These are phyloP conservation scores for Fistularia tabacaria DNA, from an alignment of 2,797 vertebrate genomes.

Conservation along the genomic window DNA sequence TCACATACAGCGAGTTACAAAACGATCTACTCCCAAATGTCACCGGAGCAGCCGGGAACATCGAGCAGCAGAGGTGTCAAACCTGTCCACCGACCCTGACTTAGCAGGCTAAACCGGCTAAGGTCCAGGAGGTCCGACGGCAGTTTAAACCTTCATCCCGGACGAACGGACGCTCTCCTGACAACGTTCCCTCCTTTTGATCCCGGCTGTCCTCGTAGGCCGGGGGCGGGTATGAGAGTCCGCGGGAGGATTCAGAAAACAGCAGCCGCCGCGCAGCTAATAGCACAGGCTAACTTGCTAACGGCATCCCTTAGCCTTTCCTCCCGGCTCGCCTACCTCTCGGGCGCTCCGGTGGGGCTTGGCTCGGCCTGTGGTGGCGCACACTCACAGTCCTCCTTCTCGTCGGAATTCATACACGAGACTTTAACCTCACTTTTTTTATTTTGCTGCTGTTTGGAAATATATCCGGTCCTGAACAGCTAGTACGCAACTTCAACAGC, in stretches of 20 bases:
- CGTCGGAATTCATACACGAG: slow-evolving; percentile 81
- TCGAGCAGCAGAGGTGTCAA: slow-evolving; percentile 12
- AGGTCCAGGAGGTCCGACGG: slow-evolving; percentile 1
- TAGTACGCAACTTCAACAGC: slow-evolving; percentile 11
- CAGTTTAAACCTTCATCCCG: neutral
- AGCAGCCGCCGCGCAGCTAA: slow-evolving; percentile 2
- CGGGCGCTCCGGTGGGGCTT: slow-evolving; percentile 63
- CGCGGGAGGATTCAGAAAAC: neutral
- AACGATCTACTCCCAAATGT: too few species aligned
- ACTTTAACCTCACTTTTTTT: slow-evolving; percentile 64
- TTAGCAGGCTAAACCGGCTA: slow-evolving; percentile 40
- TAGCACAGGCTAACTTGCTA: slow-evolving; percentile 14
- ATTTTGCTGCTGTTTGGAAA: slow-evolving; percentile 48
- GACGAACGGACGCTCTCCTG: too few species aligned
- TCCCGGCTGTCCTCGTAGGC: too few species aligned
- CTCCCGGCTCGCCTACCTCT: slow-evolving; percentile 62
- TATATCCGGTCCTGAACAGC: slow-evolving; percentile 35
- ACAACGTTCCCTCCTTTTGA: too few species aligned
- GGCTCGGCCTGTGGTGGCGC: slow-evolving; percentile 78
- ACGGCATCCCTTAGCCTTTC: slow-evolving; percentile 52
- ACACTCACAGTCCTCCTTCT: slow-evolving; percentile 80
- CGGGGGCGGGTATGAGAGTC: too few species aligned
- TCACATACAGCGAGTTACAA: too few species aligned
- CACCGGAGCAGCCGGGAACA: neutral
- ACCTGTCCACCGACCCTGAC: slow-evolving; percentile 17